Base-by-base conservation (phyloP, 2,888 invertebrate species). In the Macroteleia sp. region DNA sequence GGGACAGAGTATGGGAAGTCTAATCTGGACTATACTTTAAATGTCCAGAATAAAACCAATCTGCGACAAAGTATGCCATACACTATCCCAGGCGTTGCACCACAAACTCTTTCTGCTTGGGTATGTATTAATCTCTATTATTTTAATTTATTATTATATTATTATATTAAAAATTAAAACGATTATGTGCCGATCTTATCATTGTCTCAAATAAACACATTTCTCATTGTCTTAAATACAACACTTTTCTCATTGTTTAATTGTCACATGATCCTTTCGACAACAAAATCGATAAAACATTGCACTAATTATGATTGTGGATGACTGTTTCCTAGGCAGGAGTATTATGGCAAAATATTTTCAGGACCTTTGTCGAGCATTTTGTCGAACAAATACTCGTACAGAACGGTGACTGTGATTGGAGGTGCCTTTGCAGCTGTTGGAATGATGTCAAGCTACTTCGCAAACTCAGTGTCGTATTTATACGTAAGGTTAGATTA, bases 291-390 rank as follows among this genome's bases (percentile, higher is more conserved):
- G 10, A 34, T 14, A 20, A 14, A 57, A 34, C 52, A 61, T 32
- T 64, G 64, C 28, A 73, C 69, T 78, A 79, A 79, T 64, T 70
- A 62, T 52, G 20, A 66, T 70, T 70, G 57, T 74, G 64, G 48
- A 70, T 64, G 70, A 70, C 70, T 79, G 78, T 74, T 77, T 28
- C 74, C 30, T 66, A 79, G 78, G 78, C 59, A 54, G 78, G 78
- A 75, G 78, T 79, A 74, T 79, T 75, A 74, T 74, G 78, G 78
- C 70, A 79, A 70, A 74, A 75, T 79, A 39, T 79, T 92, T 92
- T 59, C 93, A 97, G 97, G 97, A 86, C 97, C 97, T 8, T 87
- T 97, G 56, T 96, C 97, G n/a, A 96, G 97, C 83, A 95, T 96
- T 79, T 92, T 97, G 61, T 96, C 97, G 1, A 95, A 96, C 81